Evolutionary conservation across 2,797 vertebrate species (phyloP).

Genomic region (Sebastes ruberrimus): DNA sequence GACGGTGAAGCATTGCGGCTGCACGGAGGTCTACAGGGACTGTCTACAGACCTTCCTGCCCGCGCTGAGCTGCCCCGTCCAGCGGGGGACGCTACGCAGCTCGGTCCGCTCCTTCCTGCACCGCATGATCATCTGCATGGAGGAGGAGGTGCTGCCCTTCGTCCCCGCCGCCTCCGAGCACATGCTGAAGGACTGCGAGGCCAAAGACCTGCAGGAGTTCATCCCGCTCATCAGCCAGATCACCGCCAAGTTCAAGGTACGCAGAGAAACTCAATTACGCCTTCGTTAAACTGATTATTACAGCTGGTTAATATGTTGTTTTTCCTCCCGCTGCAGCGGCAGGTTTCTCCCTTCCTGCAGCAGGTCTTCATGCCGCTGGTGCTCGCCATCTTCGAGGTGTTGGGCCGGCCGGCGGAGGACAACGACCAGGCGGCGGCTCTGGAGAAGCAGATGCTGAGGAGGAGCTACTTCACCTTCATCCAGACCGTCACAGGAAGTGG

Average conservation of each 20-base stretch:
- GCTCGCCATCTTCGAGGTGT: constrained; percentile 93
- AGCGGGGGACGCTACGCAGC: constrained; percentile 90
- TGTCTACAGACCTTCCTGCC: constrained; percentile 95
- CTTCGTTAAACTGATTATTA: not conserved
- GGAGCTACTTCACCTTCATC: constrained; percentile 97
- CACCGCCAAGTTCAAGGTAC: constrained; percentile 98
- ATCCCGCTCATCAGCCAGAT: constrained; percentile 99
- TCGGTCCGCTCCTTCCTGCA: constrained; percentile 97
- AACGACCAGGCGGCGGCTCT: constrained; percentile 96
- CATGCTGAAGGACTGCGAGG: constrained; percentile 98
- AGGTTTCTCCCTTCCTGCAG: constrained; percentile 97
- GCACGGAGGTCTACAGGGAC: constrained; percentile 95
- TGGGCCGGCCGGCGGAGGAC: constrained; percentile 93
- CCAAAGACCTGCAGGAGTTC: constrained; percentile 98
- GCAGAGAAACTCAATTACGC: not conserved
- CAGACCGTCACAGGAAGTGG: constrained; percentile 94
- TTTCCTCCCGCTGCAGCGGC: constrained; percentile 78
- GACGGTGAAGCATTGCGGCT: constrained; percentile 97
- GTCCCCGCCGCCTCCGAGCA: constrained; percentile 95
- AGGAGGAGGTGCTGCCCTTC: constrained; percentile 98
- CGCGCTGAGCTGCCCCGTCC: constrained; percentile 93
- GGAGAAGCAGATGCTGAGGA: constrained; percentile 96
- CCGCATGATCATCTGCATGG: constrained; percentile 98
- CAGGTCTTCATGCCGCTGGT: constrained; percentile 98
- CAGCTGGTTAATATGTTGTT: not conserved